Percentiles rank a stretch among this genome's conserved stretches.
Evolutionary conservation across 2,797 vertebrate genomes (phyloP).

Genomic region (Synanceia verrucosa): DNA sequence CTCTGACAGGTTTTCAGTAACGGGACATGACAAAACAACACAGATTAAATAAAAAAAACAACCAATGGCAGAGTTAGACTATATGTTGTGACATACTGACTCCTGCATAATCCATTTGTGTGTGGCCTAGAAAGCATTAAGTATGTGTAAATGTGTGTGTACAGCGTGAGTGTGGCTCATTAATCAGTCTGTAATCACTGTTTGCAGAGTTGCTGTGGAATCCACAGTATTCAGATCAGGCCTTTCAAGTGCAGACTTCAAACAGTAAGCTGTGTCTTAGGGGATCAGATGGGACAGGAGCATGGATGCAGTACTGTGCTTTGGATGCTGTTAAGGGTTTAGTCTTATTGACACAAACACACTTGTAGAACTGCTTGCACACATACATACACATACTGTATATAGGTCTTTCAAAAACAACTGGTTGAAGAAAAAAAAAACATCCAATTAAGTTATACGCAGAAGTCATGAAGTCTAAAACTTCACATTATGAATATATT

Average conservation of each 20-base stretch:
- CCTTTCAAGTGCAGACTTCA: constrained; percentile 84
- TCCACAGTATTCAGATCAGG: constrained; percentile 76
- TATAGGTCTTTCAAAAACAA: not conserved
- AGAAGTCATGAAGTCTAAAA: not conserved
- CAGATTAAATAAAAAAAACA: not conserved
- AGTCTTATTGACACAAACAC: constrained; percentile 60
- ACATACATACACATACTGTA: not conserved
- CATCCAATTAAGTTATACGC: not conserved
- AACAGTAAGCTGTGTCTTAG: constrained; percentile 74
- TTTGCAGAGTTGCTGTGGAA: constrained; percentile 73
- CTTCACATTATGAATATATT: not conserved
- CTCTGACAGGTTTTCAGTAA: not conserved
- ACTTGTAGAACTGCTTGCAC: not conserved
- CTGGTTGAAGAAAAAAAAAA: not conserved
- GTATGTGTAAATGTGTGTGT: constrained; percentile 26
- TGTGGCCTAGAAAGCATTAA: constrained; percentile 58
- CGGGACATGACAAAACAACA: not conserved
- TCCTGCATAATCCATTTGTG: constrained; percentile 42
- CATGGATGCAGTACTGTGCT: constrained; percentile 54
- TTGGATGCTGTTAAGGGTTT: constrained; percentile 66
- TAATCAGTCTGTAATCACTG: constrained; percentile 84
- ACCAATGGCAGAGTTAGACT: not conserved
- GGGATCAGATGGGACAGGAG: constrained; percentile 73
- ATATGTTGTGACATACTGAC: constrained; percentile 42
- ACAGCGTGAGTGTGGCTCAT: constrained; percentile 62